phyloP scores from a whole-genome alignment of 2,888 invertebrate genomes.

The Choreutis nemorana region DNA sequence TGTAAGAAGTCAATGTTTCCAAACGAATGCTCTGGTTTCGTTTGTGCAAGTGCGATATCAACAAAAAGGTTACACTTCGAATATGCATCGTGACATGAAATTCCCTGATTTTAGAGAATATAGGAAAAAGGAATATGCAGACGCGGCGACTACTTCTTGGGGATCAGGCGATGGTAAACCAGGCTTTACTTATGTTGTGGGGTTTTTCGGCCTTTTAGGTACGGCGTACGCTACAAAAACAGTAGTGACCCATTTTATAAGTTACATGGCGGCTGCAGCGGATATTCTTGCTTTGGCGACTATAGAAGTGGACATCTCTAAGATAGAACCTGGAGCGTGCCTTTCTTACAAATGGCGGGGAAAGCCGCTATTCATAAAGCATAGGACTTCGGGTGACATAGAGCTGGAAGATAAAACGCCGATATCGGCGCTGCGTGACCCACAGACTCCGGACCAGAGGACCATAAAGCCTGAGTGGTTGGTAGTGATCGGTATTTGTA shows the following conservation, averaged over 20 bases:
- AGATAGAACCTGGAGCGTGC: constrained; percentile 72
- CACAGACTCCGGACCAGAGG: constrained; percentile 72
- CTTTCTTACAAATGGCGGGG: constrained; percentile 81
- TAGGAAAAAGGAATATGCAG: constrained; percentile 35
- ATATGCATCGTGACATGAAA: constrained; percentile 41
- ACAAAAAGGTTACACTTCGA: constrained; percentile 23
- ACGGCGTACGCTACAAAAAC: constrained; percentile 71
- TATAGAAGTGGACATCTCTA: constrained; percentile 75
- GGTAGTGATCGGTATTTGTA: constrained; percentile 81
- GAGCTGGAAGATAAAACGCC: constrained; percentile 67
- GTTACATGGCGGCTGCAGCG: constrained; percentile 71
- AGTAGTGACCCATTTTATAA: constrained; percentile 61
- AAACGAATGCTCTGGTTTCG: no score
- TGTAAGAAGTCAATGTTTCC: no score
- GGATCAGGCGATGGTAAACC: constrained; percentile 34
- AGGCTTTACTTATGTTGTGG: constrained; percentile 58
- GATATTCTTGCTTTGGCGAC: constrained; percentile 81
- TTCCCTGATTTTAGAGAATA: constrained; percentile 42
- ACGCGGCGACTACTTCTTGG: constrained; percentile 36
- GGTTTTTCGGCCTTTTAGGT: constrained; percentile 61
- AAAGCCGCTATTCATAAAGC: constrained; percentile 82
- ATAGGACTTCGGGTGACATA: constrained; percentile 73
- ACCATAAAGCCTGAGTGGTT: constrained; percentile 76
- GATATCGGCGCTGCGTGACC: constrained; percentile 71
- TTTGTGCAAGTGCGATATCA: constrained; percentile 45